These are phyloP conservation scores for Megastigmus dorsalis DNA, from an alignment of 2,888 invertebrate genomes.

Conservation along the genomic window DNA sequence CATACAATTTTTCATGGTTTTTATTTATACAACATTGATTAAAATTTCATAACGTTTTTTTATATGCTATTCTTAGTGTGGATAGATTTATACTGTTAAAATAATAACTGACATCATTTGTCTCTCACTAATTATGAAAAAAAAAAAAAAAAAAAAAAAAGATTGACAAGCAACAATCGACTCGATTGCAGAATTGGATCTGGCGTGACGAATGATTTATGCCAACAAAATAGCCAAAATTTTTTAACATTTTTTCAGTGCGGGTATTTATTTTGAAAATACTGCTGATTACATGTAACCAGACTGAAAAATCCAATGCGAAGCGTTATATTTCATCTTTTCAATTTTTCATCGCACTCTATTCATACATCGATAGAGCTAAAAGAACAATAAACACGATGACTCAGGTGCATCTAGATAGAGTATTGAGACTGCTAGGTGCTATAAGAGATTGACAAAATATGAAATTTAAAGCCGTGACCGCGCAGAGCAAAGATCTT, in stretches of 20 bases:
- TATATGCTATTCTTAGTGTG: conserved; percentile 34
- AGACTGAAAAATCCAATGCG: conserved; percentile 43
- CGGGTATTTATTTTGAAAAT: conserved; percentile 34
- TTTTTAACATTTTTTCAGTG: conserved; percentile 29
- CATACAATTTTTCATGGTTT: conserved; percentile 13
- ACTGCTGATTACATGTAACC: conserved; percentile 34
- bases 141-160: conserved; percentile 19
- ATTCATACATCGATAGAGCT: conserved; percentile 29
- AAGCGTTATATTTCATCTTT: conserved; percentile 42
- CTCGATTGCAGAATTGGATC: conserved; percentile 27
- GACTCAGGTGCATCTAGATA: conserved; percentile 49
- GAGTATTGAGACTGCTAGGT: conserved; percentile 50
- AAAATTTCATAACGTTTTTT: conserved; percentile 29
- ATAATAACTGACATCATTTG: conserved; percentile 44
- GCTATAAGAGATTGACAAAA: conserved; percentile 40
- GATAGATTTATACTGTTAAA: conserved; percentile 32
- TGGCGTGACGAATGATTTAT: conserved; percentile 29
- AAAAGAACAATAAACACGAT: conserved; percentile 44
- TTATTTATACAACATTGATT: conserved; percentile 32
- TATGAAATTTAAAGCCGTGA: conserved; percentile 44
- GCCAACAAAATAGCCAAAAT: conserved; percentile 50
- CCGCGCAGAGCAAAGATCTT: conserved; percentile 43
- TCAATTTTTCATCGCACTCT: conserved; percentile 43
- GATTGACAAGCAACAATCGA: conserved; percentile 33
- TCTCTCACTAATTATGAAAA: conserved; percentile 49